Evolutionary conservation across 1,140 invertebrate genomes (phyloP).

Genomic region (Sarcophaga peregrina): DNA sequence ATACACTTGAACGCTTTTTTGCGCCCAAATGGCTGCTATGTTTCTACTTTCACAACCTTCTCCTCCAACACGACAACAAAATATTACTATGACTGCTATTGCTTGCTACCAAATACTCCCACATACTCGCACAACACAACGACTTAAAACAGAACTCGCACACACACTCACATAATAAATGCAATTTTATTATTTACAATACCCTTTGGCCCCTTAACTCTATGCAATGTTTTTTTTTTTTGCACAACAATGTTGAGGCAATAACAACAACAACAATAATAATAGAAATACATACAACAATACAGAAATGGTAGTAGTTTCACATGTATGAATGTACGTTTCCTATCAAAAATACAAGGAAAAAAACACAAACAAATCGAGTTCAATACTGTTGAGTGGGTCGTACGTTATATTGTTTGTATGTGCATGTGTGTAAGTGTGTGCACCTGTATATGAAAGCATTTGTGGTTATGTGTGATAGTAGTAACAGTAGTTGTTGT

Average conservation of each 20-base stretch:
- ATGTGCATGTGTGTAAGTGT: not conserved
- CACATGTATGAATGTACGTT: not conserved
- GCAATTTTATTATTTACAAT: conserved; percentile 18
- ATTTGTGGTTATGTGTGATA: not conserved
- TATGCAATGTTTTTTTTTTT: too few relatives aligned
- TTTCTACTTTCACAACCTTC: not conserved
- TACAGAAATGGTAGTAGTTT: conserved; percentile 19
- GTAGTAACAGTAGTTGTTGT: not conserved
- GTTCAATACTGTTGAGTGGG: conserved; percentile 8
- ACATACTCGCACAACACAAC: conserved; percentile 3
- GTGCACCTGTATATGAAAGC: conserved; percentile 10
- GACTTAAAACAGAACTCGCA: too few relatives aligned
- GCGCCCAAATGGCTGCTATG: not conserved
- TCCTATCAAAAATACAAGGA: not conserved
- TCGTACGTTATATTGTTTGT: not conserved
- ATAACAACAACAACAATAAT: too few relatives aligned
- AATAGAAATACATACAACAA: not conserved
- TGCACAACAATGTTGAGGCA: too few relatives aligned
- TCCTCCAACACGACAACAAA: not conserved
- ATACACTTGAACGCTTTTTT: conserved; percentile 32
- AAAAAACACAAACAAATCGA: not conserved
- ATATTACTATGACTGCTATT: too few relatives aligned
- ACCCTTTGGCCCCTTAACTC: not conserved
- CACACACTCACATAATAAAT: conserved; percentile 6
- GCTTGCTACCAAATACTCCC: too few relatives aligned